Evolutionary conservation across 2,113 vertebrate genomes (phyloP), one percentile per base, ranked within the genome.

Genomic region (Orthonyx spaldingii): DNA sequence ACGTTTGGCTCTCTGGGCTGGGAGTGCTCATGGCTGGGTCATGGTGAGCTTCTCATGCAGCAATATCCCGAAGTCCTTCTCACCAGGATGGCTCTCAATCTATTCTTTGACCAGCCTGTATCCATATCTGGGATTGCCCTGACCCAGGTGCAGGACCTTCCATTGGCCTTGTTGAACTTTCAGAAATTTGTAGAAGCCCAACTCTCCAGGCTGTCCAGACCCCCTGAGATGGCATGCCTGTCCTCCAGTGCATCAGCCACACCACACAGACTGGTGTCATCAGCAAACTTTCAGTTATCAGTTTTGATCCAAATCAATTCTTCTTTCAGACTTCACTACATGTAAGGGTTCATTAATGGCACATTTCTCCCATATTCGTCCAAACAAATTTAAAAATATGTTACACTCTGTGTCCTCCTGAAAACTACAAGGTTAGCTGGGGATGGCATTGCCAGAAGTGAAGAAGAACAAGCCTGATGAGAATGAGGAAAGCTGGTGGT

Each of bases 171-270:
- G 16, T 7, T 63, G 66, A 49, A 32, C 26, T 35, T 56, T 13
- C 42, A 22, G 26, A 22, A 19, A 9, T 56, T 56, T 30, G 6
- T 57, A 56, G 11, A 35, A 30, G 7, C 20, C 16, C n/a, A 35
- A 4, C 13, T 64, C 30, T 71, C 49, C 26, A 35, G 35, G 9
- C 20, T 42, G 12, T 41, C 26, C 35, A 32, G 30, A 24, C 18
- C 7, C 24, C 57, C 42, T 0, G 0, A 24, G 24, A 18, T 56
- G 41, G 20, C 13, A 56, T 41, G 24, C 24, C 20, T 32, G 13
- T 50, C 42, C 42, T 56, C 57, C 42, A 37, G 37, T 0, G 0
- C 26, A 14, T 11, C 1, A 1, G 10, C 26, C 14, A 14, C 11
- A 35, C 49, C 33, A 3, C 46, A 50, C 26, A 81, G 17, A 15